Base-by-base conservation (phyloP, 2,797 vertebrate species). In the Sardinella longiceps region DNA sequence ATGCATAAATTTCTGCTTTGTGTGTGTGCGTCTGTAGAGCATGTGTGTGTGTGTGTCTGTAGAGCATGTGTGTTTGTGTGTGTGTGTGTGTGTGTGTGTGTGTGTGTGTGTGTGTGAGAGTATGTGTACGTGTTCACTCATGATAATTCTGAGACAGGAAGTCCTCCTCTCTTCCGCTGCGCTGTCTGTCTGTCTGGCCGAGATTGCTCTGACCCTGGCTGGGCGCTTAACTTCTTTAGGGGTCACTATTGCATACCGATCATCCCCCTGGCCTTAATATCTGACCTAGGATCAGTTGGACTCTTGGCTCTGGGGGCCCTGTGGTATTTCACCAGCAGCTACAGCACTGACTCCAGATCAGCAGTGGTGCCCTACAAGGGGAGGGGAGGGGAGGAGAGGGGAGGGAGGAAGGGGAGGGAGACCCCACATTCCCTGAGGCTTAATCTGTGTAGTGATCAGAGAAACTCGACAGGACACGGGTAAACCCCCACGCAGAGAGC, bases 401-500 rank as follows among this genome's bases (percentile, higher is more conserved):
- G 6, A 30, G 28, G 14, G 11, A 0, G 1, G 14, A 33, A 74
- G n/a, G 33, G 70, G 18, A 43, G 37, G 70, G 70, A 43, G 18
- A 77, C 70, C 70, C 70, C 37, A 77, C 37, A 43, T 77, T 43
- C 37, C 70, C 70, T 77, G 33, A 77, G 70, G 70, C 70, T 77
- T 77, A 43, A 77, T 77, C 33, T 77, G 70, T 77, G 70, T 77
- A 39, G 33, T 77, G 70, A 77, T 77, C 70, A 77, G 70, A 77
- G 70, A 39, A 43, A 77, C 70, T 9, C 70, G 18, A 77, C 70
- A 33, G 70, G 70, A 77, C 70, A 83, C 6, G 56, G 23, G 48
- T 23, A 84, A 33, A 56, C 45, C 70, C 12, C 70, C 30, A 39
- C 37, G 37, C 70, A 77, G 33, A 77, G 37, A 43, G 15, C 7